Percentiles rank a stretch among this genome's conserved stretches.
Evolutionary conservation across 2,797 vertebrate species (phyloP).

Genomic region (Chelidonichthys spinosus): DNA sequence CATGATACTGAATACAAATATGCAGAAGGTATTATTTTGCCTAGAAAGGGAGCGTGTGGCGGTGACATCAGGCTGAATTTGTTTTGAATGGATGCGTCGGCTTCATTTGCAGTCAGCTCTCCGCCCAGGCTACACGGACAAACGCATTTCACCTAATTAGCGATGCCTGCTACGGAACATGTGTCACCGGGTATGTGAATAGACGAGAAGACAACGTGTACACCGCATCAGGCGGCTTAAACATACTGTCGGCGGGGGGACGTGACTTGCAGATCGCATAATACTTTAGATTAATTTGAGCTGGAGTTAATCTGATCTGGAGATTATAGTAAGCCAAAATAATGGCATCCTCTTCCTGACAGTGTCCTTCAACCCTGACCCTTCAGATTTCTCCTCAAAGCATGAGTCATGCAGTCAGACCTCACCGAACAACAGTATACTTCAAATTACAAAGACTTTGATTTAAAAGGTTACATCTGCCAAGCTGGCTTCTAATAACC

Average conservation of each 20-base stretch:
- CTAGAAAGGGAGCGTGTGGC: slow-evolving; percentile 40
- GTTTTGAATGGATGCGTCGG: slow-evolving; percentile 55
- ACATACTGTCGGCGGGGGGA: slow-evolving; percentile 30
- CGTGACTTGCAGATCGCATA: slow-evolving; percentile 49
- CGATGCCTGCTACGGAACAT: slow-evolving; percentile 42
- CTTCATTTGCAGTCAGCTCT: slow-evolving; percentile 67
- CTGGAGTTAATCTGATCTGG: slow-evolving; percentile 59
- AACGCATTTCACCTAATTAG: slow-evolving; percentile 69
- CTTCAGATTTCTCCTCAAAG: slow-evolving; percentile 25
- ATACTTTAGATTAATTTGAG: slow-evolving; percentile 62
- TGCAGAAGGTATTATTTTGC: slow-evolving; percentile 42
- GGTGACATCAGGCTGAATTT: slow-evolving; percentile 54
- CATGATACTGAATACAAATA: slow-evolving; percentile 55
- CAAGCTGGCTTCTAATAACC: slow-evolving; percentile 10
- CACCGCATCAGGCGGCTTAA: slow-evolving; percentile 25
- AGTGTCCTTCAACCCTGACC: slow-evolving; percentile 53
- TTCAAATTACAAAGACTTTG: slow-evolving; percentile 26
- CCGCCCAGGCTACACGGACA: slow-evolving; percentile 49
- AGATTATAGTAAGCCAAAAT: slow-evolving; percentile 61
- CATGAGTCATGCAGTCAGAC: slow-evolving; percentile 40
- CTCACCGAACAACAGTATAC: slow-evolving; percentile 9
- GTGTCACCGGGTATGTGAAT: slow-evolving; percentile 46
- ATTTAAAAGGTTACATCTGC: slow-evolving; percentile 23
- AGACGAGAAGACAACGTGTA: slow-evolving; percentile 37
- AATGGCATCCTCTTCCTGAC: slow-evolving; percentile 47